phyloP scores from a whole-genome alignment of 2,797 vertebrate genomes.

The Sebastes vulpes region DNA sequence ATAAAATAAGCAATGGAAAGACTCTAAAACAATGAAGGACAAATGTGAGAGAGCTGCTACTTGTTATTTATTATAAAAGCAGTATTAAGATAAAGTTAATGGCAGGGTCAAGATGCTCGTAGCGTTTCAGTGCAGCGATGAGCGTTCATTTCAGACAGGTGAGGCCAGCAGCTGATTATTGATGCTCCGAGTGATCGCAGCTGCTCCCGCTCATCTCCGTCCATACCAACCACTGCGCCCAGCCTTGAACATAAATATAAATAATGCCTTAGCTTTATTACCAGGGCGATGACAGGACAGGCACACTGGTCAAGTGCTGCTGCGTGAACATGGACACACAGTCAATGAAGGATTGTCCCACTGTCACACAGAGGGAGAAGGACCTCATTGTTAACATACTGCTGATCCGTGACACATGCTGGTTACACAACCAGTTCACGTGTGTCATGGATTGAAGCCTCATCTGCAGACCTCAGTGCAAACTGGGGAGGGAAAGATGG shows the following conservation, averaged over 20 bases:
- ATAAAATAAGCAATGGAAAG: slow-evolving; percentile 7
- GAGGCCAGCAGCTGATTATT: slow-evolving; percentile 21
- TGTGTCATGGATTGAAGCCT: slow-evolving; percentile 3
- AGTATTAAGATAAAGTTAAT: not conserved
- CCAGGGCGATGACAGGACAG: slow-evolving; percentile 36
- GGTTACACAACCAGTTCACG: slow-evolving; percentile 38
- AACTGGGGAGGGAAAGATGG: not conserved
- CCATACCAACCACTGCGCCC: not conserved
- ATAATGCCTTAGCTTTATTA: slow-evolving; percentile 46
- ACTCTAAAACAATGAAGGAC: not conserved
- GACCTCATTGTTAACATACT: slow-evolving; percentile 56
- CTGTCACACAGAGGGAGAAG: slow-evolving; percentile 40
- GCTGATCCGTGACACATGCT: slow-evolving; percentile 45
- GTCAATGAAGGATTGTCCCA: slow-evolving; percentile 40
- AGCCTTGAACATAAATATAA: slow-evolving; percentile 55
- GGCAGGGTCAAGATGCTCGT: not conserved
- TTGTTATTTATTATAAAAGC: slow-evolving; percentile 11
- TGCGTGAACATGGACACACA: slow-evolving; percentile 14
- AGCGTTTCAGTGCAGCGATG: not conserved
- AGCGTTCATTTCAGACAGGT: slow-evolving; percentile 13
- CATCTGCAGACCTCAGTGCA: not conserved
- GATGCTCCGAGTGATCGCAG: slow-evolving; percentile 39
- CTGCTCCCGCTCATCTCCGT: slow-evolving; percentile 46
- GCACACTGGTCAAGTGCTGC: slow-evolving; percentile 20
- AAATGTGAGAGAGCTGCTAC: not conserved